A percentile compares a stretch with the other conserved stretches of the same genome.
Evolutionary conservation across 30 jellyfish, hydroid and myxozoan species (phyloP).

Genomic region (Morbakka virulenta): DNA sequence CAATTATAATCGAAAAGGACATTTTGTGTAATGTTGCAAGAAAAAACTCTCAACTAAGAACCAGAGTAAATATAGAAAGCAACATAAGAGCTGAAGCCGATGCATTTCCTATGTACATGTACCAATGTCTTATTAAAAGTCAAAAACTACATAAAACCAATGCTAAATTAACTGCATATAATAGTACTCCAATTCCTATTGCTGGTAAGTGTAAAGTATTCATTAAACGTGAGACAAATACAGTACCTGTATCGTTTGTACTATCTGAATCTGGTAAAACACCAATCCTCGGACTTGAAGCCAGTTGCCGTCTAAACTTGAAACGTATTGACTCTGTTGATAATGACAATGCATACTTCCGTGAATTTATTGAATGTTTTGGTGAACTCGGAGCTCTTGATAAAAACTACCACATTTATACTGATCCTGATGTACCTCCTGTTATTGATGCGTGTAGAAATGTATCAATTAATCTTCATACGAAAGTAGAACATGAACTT

Average conservation of each 20-base stretch:
- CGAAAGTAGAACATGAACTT: slow-evolving; percentile 32
- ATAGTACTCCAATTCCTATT: neutral
- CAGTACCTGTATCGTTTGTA: slow-evolving; percentile 15
- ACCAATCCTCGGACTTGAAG: slow-evolving; percentile 54
- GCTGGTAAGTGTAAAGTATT: slow-evolving; percentile 16
- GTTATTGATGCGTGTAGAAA: neutral
- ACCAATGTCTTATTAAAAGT: neutral
- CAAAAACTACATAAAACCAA: slow-evolving; percentile 8
- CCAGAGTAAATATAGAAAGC: neutral
- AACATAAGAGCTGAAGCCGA: slow-evolving; percentile 54
- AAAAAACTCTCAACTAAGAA: neutral
- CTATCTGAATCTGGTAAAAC: slow-evolving; percentile 17
- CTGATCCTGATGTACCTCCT: neutral
- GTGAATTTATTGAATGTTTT: neutral
- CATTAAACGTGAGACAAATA: slow-evolving; percentile 5
- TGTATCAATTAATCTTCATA: slow-evolving; percentile 47
- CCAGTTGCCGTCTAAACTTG: slow-evolving; percentile 32
- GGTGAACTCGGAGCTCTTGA: neutral
- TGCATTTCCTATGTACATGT: neutral
- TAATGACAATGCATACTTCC: slow-evolving; percentile 4
- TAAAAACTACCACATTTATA: neutral
- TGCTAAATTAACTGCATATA: slow-evolving; percentile 22
- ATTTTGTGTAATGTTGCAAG: neutral
- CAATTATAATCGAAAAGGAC: no score
- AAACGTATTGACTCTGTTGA: slow-evolving; percentile 34